These are phyloP conservation scores for Caerostris darwini DNA, from an alignment of 1,140 invertebrate genomes.

Conservation along the genomic window DNA sequence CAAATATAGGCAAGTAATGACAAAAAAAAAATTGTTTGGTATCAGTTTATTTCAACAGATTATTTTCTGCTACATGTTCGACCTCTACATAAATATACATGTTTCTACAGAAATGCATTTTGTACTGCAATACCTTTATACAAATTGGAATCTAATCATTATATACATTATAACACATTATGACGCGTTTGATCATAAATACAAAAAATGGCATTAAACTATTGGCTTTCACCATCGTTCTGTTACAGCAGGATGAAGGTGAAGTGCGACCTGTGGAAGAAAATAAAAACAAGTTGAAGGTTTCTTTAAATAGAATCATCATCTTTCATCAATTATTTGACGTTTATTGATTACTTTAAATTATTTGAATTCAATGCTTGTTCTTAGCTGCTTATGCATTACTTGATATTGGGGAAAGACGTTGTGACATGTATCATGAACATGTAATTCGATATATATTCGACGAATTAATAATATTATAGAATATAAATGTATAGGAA, in stretches of 20 bases:
- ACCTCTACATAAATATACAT: neutral
- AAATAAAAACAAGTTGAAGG: neutral
- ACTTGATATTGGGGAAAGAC: too few relatives aligned
- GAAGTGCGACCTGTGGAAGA: neutral
- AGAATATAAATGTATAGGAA: too few relatives aligned
- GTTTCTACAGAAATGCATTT: neutral
- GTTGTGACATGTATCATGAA: too few relatives aligned
- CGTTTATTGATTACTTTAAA: too few relatives aligned
- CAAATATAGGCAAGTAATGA: too few relatives aligned
- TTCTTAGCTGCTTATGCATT: too few relatives aligned
- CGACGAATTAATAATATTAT: too few relatives aligned
- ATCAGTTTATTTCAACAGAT: neutral
- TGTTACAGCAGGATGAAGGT: neutral
- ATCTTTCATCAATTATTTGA: too few relatives aligned
- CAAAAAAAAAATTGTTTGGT: too few relatives aligned
- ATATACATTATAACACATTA: conserved; percentile 32
- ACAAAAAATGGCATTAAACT: conserved; percentile 16
- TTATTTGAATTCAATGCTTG: too few relatives aligned
- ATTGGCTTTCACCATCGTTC: conserved; percentile 10
- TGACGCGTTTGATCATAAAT: neutral
- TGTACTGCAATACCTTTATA: neutral
- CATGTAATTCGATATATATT: too few relatives aligned
- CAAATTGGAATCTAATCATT: neutral
- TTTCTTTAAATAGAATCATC: too few relatives aligned
- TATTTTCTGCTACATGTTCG: neutral